Evolutionary conservation across 1,140 invertebrate genomes (phyloP), one percentile per base, ranked within the genome.

Genomic region (Zaprionus gabonicus): DNA sequence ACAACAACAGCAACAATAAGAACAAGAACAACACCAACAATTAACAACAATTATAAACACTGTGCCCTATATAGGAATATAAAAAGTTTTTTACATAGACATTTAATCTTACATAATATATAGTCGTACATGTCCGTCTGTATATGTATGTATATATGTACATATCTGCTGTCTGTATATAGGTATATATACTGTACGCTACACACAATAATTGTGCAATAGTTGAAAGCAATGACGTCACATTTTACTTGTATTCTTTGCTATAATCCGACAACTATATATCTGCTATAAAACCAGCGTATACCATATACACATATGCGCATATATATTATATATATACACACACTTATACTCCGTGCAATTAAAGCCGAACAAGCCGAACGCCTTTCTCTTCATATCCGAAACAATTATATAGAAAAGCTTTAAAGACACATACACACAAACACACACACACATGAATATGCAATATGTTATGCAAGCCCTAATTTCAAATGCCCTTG

Each of bases 181-280:
- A 55, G 64, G 36, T 49, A 28, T 64, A 64, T 66, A 34, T 12
- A 34, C 38, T 58, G 56, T 38, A 59, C 38, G 34, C 13, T 17
- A 28, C 56, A 58, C 44, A 65, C 69, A 66, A 63, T 71, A 67
- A 86, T 82, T 71, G 77, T 88, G 83, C 69, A 86, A 86, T 82
- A 86, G 80, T 80, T 77, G 27, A 81, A 81, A 73, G 62, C 62
- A 82, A 78, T 80, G 46, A 34, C 41, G 59, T 53, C 62, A 59
- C 31, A 63, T 63, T 65, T 59, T n/a, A 28, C 44, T 58, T 63
- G 57, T 49, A 17, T 62, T 62, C 23, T 65, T 62, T 78, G 56
- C 34, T 57, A 31, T 58, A 28, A 68, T 70, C 49, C 51, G 62
- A 69, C 28, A 15, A 49, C 38, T n/a, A 46, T 46, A 46, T 56